Percentiles rank a stretch among this genome's conserved stretches.
Conservation (phyloP, 2,888 invertebrate species). For the Nemoura dubitans region DNA sequence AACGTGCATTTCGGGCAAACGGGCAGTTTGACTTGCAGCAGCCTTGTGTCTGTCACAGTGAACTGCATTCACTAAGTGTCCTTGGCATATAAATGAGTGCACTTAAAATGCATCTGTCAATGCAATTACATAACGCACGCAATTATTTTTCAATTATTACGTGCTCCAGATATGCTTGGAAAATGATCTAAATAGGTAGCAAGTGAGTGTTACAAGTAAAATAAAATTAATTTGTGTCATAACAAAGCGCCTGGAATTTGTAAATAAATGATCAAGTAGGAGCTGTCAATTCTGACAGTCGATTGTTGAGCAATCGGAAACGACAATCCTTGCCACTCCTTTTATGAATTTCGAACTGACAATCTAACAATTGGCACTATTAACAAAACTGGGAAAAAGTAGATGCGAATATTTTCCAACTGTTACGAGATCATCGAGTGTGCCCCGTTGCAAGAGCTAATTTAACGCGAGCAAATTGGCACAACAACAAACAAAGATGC, state of each 20-base stretch:
- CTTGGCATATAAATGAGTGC: not conserved
- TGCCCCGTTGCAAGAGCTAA: not conserved
- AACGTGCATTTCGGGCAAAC: too few relatives aligned
- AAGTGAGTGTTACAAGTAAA: not conserved
- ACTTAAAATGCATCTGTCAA: not conserved
- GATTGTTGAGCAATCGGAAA: not conserved
- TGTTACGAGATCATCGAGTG: not conserved
- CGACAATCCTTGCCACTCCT: not conserved
- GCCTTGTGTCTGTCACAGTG: not conserved
- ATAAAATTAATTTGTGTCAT: not conserved
- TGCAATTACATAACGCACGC: not conserved
- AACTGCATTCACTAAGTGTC: not conserved
- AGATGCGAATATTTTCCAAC: not conserved
- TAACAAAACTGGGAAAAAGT: not conserved
- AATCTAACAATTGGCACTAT: not conserved
- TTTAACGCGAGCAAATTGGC: conserved; percentile 47
- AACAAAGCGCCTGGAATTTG: not conserved
- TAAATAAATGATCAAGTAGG: not conserved
- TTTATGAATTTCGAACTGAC: not conserved
- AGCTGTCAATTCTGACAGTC: not conserved
- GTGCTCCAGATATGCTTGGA: not conserved
- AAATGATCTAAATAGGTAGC: not conserved
- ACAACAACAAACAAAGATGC: conserved; percentile 55
- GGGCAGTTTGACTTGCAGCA: not conserved
- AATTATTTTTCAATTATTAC: not conserved